phyloP scores from a whole-genome alignment of 2,113 vertebrate genomes.

The Nestor notabilis region DNA sequence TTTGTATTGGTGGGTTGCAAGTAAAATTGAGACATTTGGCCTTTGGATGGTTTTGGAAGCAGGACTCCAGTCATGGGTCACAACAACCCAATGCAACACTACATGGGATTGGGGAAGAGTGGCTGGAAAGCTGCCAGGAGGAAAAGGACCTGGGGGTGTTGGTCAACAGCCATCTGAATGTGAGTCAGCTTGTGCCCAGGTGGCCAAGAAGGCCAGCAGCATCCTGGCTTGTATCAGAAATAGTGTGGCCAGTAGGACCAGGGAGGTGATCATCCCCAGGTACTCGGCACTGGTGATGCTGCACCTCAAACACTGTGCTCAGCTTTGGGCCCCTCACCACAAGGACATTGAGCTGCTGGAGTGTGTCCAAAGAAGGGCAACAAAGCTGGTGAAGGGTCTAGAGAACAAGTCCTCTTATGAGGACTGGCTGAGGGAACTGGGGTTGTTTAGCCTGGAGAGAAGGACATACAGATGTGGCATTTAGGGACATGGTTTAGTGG shows the following conservation, averaged over 20 bases:
- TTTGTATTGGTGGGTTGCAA: neutral
- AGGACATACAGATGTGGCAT: neutral
- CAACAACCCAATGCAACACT: neutral
- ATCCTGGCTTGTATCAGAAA: neutral
- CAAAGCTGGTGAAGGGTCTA: neutral
- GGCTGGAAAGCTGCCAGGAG: neutral
- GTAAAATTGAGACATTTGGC: neutral
- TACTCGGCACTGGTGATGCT: neutral
- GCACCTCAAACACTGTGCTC: neutral
- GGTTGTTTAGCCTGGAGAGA: neutral
- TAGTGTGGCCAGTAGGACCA: neutral
- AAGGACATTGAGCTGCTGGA: neutral
- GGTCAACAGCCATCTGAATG: neutral
- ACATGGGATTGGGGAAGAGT: neutral
- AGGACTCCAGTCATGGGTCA: neutral
- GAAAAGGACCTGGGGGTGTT: neutral
- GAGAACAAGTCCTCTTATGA: neutral
- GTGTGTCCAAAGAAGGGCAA: neutral
- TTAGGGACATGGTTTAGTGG: neutral
- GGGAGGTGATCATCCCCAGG: neutral
- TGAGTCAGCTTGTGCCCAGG: neutral
- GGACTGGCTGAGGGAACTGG: neutral
- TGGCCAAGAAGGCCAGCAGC: neutral
- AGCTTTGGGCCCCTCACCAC: neutral
- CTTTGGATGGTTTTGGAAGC: neutral